phyloP scores from a whole-genome alignment of 2,797 vertebrate species.

The Bradypodion ventrale region DNA sequence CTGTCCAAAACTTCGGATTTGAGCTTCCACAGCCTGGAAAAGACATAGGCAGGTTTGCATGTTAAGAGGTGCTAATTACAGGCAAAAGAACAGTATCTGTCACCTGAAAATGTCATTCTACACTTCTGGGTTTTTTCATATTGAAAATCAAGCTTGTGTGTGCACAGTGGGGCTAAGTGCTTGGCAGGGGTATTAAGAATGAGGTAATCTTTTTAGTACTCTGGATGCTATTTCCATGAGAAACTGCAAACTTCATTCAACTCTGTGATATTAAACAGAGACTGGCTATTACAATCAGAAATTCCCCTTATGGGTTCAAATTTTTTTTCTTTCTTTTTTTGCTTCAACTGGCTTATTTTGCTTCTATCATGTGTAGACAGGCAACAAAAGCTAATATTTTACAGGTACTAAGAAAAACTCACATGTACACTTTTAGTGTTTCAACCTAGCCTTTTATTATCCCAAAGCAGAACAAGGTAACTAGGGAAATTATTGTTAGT shows the following conservation, averaged over 20 bases:
- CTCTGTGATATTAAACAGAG: slow-evolving; percentile 79
- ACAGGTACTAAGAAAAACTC: slow-evolving; percentile 44
- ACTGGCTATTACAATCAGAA: slow-evolving; percentile 73
- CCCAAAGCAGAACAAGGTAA: slow-evolving; percentile 28
- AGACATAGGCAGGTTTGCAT: slow-evolving; percentile 75
- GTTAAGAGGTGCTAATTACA: slow-evolving; percentile 90
- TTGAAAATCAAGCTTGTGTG: slow-evolving; percentile 72
- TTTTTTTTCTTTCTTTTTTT: slow-evolving; percentile 69
- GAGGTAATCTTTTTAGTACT: slow-evolving; percentile 82
- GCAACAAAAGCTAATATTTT: slow-evolving; percentile 62
- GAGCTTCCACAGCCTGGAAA: slow-evolving; percentile 94
- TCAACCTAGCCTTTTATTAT: slow-evolving; percentile 31
- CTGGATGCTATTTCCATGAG: slow-evolving; percentile 84
- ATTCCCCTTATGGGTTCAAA: slow-evolving; percentile 64
- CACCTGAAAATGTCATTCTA: slow-evolving; percentile 83
- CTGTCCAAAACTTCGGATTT: slow-evolving; percentile 98
- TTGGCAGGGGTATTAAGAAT: slow-evolving; percentile 80
- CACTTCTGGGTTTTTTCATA: slow-evolving; percentile 86
- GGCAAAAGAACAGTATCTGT: slow-evolving; percentile 87
- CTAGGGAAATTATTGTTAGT: neutral
- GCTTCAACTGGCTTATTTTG: slow-evolving; percentile 63
- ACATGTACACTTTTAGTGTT: slow-evolving; percentile 42
- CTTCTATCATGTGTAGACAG: slow-evolving; percentile 50
- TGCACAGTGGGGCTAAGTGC: slow-evolving; percentile 73
- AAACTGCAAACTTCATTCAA: slow-evolving; percentile 75